These are phyloP conservation scores for Micoletzkya japonica DNA, from an alignment of 2,888 invertebrate species.

Conservation along the genomic window DNA sequence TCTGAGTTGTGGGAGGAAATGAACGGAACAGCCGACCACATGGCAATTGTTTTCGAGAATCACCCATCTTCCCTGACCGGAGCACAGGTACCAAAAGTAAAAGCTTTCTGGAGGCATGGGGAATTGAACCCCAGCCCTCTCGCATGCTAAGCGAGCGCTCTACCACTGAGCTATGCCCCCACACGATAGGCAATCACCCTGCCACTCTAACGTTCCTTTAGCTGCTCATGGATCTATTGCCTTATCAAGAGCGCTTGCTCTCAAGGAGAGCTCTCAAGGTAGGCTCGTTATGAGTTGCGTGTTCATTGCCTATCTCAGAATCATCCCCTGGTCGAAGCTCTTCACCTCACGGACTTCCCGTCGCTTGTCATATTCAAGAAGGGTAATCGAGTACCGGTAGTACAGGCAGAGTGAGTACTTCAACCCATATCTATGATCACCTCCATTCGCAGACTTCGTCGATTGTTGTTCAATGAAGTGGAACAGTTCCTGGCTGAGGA, in stretches of 20 bases:
- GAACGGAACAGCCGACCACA: slow-evolving; percentile 40
- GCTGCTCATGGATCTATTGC: slow-evolving; percentile 56
- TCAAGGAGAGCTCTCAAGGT: slow-evolving; percentile 49
- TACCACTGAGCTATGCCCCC: too few relatives aligned
- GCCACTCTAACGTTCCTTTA: too few relatives aligned
- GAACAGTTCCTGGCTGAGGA: slow-evolving; percentile 44
- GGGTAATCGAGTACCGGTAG: slow-evolving; percentile 54
- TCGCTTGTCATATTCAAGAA: slow-evolving; percentile 58
- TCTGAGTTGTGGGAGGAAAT: slow-evolving; percentile 53
- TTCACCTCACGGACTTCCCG: slow-evolving; percentile 60
- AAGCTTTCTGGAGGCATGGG: too few relatives aligned
- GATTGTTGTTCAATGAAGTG: slow-evolving; percentile 54
- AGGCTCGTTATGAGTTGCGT: neutral
- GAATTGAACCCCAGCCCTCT: too few relatives aligned
- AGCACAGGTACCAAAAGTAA: slow-evolving; percentile 43
- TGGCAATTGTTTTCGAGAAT: slow-evolving; percentile 58
- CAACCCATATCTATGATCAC: neutral
- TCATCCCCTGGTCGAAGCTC: slow-evolving; percentile 54
- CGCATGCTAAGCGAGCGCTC: too few relatives aligned
- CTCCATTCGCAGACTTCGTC: slow-evolving; percentile 55
- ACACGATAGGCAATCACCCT: too few relatives aligned
- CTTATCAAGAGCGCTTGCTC: slow-evolving; percentile 44
- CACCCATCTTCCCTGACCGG: slow-evolving; percentile 54
- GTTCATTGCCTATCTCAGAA: slow-evolving; percentile 19
- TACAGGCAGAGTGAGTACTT: slow-evolving; percentile 52